A percentile compares a stretch with the other conserved stretches of the same genome.
Conservation (phyloP, 1,140 invertebrate genomes). For the Anoplolepis gracilipes region DNA sequence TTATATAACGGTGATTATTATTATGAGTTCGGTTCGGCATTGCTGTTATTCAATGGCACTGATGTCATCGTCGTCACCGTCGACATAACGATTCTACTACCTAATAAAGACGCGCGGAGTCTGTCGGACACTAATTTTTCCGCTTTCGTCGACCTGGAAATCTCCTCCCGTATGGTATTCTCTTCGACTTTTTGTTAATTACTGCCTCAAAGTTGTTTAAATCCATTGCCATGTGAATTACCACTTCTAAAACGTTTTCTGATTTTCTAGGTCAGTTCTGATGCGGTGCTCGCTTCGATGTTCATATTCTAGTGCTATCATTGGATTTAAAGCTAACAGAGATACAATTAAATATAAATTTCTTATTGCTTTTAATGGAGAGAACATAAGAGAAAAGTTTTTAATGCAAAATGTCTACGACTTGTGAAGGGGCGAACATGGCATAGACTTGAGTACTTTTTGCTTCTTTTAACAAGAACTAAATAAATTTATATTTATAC, state of each 20-base stretch:
- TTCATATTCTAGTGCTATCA: conserved; percentile 69
- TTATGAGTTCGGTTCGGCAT: too few relatives aligned
- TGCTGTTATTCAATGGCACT: too few relatives aligned
- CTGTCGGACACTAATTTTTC: conserved; percentile 76
- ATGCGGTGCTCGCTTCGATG: conserved; percentile 73
- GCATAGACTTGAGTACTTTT: too few relatives aligned
- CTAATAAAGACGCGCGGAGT: conserved; percentile 74
- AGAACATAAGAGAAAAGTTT: too few relatives aligned
- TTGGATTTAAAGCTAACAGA: conserved; percentile 77
- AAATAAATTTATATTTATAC: too few relatives aligned
- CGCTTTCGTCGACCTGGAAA: conserved; percentile 65
- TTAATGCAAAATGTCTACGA: too few relatives aligned
- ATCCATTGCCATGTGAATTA: conserved; percentile 61
- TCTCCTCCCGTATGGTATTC: conserved; percentile 81
- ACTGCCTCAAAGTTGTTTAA: conserved; percentile 77
- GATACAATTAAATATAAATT: background rate
- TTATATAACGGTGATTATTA: too few relatives aligned
- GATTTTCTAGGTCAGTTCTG: conserved; percentile 75
- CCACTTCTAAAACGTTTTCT: conserved; percentile 77
- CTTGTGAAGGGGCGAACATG: too few relatives aligned
- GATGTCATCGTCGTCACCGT: conserved; percentile 73
- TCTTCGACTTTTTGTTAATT: conserved; percentile 71
- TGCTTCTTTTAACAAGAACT: too few relatives aligned
- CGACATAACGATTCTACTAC: conserved; percentile 71
- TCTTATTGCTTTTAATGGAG: background rate